These are phyloP conservation scores for Sardinella longiceps DNA, from an alignment of 2,797 vertebrate species.

Conservation along the genomic window DNA sequence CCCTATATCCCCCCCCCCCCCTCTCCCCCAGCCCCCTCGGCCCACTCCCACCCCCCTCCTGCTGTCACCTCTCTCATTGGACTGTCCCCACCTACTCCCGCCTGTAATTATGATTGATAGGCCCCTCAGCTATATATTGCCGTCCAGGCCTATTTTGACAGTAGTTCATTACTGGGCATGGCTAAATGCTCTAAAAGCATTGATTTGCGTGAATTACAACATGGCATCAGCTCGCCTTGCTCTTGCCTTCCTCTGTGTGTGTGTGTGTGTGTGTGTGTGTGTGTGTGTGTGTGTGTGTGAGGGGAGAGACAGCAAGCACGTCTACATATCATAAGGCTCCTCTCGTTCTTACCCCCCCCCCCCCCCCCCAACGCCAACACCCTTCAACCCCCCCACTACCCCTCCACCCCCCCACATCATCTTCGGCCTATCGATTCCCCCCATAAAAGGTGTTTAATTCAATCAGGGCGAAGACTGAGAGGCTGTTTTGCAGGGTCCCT, in stretches of 20 bases:
- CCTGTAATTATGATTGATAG: conserved; percentile 89
- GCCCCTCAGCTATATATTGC: conserved; percentile 82
- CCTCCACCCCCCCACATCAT: conserved; percentile 67
- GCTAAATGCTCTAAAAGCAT: conserved; percentile 98
- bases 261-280: conserved; percentile 21
- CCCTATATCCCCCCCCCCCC: not conserved
- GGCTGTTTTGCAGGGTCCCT: conserved; percentile 92
- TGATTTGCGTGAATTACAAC: conserved; percentile 94
- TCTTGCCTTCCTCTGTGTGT: conserved; percentile 67
- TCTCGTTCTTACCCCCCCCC: conserved; percentile 57
- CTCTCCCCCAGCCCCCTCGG: conserved; percentile 42
- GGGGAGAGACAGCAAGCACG: conserved; percentile 82
- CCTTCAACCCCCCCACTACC: conserved; percentile 33
- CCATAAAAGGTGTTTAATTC: conserved; percentile 99
- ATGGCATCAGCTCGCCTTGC: conserved; percentile 64
- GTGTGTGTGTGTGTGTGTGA: conserved; percentile 53
- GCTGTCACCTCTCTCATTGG: conserved; percentile 51
- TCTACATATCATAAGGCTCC: conserved; percentile 77
- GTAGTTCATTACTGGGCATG: conserved; percentile 90
- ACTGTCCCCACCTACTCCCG: conserved; percentile 66
- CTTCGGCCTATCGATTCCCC: conserved; percentile 89
- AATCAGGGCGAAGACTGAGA: conserved; percentile 94
- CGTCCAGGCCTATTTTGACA: conserved; percentile 89
- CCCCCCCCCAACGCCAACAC: conserved; percentile 53
- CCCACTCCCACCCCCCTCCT: conserved; percentile 63